A percentile compares a stretch with the other conserved stretches of the same genome.
phyloP scores from a whole-genome alignment of 2,113 vertebrate genomes.

The Dipodomys merriami region DNA sequence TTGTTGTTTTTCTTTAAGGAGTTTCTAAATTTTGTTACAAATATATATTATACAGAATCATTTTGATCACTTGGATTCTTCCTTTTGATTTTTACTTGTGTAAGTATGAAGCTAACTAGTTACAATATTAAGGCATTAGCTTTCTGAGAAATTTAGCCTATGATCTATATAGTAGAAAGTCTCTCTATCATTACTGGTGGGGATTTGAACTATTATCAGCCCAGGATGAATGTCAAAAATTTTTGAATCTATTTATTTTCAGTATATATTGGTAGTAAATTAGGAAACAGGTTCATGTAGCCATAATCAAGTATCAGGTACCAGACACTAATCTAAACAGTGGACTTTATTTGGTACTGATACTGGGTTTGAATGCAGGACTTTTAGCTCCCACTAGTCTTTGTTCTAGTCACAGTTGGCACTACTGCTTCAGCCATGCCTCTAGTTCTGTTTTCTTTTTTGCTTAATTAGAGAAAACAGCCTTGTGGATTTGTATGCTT shows the following conservation, averaged over 20 bases:
- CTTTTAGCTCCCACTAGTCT: no score
- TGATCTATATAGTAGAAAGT: background rate
- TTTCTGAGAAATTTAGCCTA: background rate
- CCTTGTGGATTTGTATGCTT: no score
- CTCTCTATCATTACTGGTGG: background rate
- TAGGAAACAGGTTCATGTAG: background rate
- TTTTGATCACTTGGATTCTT: background rate
- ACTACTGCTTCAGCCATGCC: no score
- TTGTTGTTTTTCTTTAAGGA: background rate
- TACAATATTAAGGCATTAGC: background rate
- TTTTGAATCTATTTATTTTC: conserved; percentile 22
- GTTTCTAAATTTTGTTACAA: background rate
- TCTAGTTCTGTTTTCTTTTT: no score
- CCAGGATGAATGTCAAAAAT: background rate
- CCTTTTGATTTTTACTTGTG: background rate
- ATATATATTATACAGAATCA: background rate
- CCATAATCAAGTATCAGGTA: conserved; percentile 17
- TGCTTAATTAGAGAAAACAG: no score
- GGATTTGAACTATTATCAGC: background rate
- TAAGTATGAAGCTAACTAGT: background rate
- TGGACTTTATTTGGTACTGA: no score
- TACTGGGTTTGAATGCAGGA: no score
- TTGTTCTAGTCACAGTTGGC: no score
- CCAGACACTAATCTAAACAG: background rate
- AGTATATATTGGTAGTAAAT: background rate